Evolutionary conservation across 1,140 invertebrate species (phyloP), one percentile per base, ranked within the genome.

Genomic region (Aphidius ervi): DNA sequence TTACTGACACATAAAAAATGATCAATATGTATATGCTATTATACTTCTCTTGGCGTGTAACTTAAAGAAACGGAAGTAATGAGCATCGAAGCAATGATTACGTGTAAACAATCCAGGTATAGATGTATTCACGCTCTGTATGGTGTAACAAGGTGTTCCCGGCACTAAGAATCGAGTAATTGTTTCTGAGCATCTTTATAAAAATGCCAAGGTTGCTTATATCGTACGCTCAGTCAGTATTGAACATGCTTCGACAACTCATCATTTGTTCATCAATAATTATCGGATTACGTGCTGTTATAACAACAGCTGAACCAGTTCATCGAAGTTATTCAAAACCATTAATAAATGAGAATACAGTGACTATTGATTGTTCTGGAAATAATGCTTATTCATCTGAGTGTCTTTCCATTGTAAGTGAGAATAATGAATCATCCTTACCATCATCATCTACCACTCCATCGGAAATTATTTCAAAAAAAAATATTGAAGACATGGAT

Each of bases 91-190:
- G 68, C 67, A 63, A 67, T 68, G 61, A 67, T 70, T 68, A 68
- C 67, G 61, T 63, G 66, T 72, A 65, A 3, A 31, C 69, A 67
- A 73, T 75, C 68, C 72, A 71, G 69, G 63, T 67, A 73, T 68
- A 71, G 69, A 63, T 70, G 70, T 68, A 80, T 80, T 80, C 76
- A 80, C 76, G 77, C 76, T 78, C 76, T 78, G 76, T 76, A 78
- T 78, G 73, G 59, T 70, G 70, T 75, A 63, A 65, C 59, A 49
- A 59, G 49, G 7, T 48, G 56, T 61, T 52, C 53, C 43, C 48
- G 37, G 10, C 47, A 53, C 58, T 52, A 42, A 46, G 23, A 45
- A 72, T 71, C 58, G 65, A 65, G 65, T 76, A 76, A 76, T 76
- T 77, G 63, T 66, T 49, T 47, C 60, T 45, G 59, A 47, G 50